These are phyloP conservation scores for Alethe castanea DNA, from an alignment of 2,113 vertebrate species.

Conservation along the genomic window DNA sequence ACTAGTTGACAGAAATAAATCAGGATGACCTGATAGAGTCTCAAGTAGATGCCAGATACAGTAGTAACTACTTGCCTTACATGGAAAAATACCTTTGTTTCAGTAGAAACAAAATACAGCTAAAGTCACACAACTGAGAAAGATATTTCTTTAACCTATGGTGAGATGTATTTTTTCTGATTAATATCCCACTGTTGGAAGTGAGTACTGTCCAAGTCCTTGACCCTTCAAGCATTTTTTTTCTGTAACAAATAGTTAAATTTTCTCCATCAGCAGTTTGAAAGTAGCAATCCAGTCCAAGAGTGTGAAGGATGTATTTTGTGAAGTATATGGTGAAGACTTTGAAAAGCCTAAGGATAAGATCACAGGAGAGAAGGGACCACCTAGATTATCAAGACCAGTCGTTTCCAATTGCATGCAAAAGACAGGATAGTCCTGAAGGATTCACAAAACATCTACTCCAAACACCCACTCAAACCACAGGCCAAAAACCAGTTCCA, in stretches of 20 bases:
- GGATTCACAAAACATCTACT: conserved; percentile 16
- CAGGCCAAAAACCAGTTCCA: conserved; percentile 23
- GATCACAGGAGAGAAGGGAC: background rate
- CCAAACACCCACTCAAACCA: conserved; percentile 53
- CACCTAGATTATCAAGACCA: conserved; percentile 4
- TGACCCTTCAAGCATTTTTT: conserved; percentile 39
- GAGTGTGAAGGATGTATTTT: conserved; percentile 16
- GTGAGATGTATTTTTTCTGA: conserved; percentile 27
- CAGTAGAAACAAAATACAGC: conserved; percentile 35
- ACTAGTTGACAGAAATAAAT: conserved; percentile 70
- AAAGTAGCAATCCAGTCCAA: conserved; percentile 33
- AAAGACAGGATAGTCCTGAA: conserved; percentile 3
- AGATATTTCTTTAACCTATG: conserved; percentile 37
- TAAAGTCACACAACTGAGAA: conserved; percentile 11
- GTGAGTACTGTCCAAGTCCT: conserved; percentile 29
- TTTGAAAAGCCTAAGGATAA: conserved; percentile 33
- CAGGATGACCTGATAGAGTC: conserved; percentile 42
- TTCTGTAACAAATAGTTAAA: conserved; percentile 45
- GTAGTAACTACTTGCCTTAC: conserved; percentile 55
- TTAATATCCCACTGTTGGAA: conserved; percentile 44
- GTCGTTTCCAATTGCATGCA: background rate
- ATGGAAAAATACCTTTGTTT: conserved; percentile 20
- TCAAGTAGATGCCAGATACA: conserved; percentile 41
- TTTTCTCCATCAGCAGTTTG: conserved; percentile 64
- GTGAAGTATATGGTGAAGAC: background rate